Base-by-base conservation (phyloP, 1,140 invertebrate species). In the Cherax quadricarinatus region DNA sequence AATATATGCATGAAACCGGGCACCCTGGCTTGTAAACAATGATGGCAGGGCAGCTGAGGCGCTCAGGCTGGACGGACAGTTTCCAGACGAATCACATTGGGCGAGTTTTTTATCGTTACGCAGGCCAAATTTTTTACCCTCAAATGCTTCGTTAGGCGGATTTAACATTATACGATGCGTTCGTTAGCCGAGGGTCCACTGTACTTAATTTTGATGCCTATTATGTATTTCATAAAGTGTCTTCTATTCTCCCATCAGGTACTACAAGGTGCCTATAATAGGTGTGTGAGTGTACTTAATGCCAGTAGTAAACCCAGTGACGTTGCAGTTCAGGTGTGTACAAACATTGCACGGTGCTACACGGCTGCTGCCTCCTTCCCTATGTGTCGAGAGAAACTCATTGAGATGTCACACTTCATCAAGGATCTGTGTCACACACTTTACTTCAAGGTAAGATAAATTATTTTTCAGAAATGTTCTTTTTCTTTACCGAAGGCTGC, bases 281-380 rank as follows among this genome's bases (percentile, higher is more conserved):
- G 99, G 93, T 99, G 99, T 95, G 98, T 99, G 9, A 97, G 97
- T 49, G 98, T 99, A 2, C 95, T 99, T 83, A 98, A 96, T 94
- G 96, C 96, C 62, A 86, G 89, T 62, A 92, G 92, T 60, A 93
- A 93, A 78, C 86, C 83, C 18, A 96, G 96, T 73, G 98, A 99
- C 93, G 95, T 98, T 90, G 96, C 98, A 81, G 98, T 99, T 48
- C 97, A 98, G 96, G 99, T 99, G 93, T 99, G 99, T 95, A 97
- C 96, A 53, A 97, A 99, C 95, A 97, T 99, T 88, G 97, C 98
- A 1, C 96, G 96, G 87, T 99, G 98, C 95, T 99, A 99, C 94
- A 97, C 98, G 18, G 98, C 99, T 7, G 98, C 99, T 7, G 98
- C 98, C n/a, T 96, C 97, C 93, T 99, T 99, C 96, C 96, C 97